Conservation (phyloP, 2,888 invertebrate genomes). For the Theristus sp. region DNA sequence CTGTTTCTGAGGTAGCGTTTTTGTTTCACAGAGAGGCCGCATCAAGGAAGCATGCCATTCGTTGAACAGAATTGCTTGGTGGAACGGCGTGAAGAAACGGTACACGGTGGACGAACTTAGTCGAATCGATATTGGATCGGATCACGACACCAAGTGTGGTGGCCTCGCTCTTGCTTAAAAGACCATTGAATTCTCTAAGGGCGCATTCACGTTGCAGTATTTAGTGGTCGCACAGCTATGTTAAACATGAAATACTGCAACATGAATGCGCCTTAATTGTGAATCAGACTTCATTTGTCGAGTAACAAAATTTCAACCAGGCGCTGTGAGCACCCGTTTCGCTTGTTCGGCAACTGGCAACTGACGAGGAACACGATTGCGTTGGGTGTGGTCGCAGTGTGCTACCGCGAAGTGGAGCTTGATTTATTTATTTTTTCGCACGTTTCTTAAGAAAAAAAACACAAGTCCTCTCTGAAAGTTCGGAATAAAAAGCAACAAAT, state of each 20-base stretch:
- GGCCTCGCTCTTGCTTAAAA: neutral
- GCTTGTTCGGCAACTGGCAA: neutral
- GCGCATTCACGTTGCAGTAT: neutral
- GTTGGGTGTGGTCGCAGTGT: neutral
- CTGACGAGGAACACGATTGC: neutral
- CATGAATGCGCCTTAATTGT: no score
- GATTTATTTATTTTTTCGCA: no score
- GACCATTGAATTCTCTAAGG: neutral
- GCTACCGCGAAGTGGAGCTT: no score
- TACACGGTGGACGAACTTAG: neutral
- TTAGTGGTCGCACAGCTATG: neutral
- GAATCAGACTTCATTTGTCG: no score
- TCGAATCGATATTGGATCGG: neutral
- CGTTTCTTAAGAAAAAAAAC: no score
- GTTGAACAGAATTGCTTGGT: neutral
- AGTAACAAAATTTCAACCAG: neutral
- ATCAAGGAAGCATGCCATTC: neutral
- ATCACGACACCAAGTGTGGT: neutral
- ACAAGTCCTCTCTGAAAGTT: no score
- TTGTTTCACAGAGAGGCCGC: neutral
- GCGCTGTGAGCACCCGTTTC: neutral
- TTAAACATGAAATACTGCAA: neutral
- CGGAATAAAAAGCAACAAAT: no score
- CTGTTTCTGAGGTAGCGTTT: neutral
- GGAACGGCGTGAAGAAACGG: neutral